A percentile compares a stretch with the other conserved stretches of the same genome.
phyloP scores from a whole-genome alignment of 1,140 invertebrate genomes.

The Idris sp. region DNA sequence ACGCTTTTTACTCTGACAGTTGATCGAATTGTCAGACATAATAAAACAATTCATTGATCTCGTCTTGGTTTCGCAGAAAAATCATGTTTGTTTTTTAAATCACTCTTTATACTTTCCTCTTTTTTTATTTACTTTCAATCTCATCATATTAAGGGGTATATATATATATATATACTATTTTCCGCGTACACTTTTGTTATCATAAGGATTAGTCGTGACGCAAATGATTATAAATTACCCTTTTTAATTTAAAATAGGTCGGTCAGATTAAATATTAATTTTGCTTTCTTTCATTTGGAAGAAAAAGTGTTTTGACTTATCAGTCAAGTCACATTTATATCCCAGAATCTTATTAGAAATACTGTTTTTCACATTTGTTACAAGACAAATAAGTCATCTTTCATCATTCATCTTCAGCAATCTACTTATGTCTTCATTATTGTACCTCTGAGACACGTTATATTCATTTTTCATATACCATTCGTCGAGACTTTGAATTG shows the following conservation, averaged over 20 bases:
- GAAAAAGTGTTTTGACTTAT: constrained; percentile 8
- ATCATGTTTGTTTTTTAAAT: constrained; percentile 26
- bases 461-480: constrained; percentile 19
- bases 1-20: constrained; percentile 32
- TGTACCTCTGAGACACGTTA: constrained; percentile 24
- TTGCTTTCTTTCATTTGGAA: no score
- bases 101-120: constrained; percentile 10
- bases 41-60: constrained; percentile 49
- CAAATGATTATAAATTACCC: no score
- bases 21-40: constrained; percentile 40
- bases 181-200: background rate
- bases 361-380: constrained; percentile 16
- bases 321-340: constrained; percentile 16
- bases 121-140: background rate
- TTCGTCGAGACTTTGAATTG: constrained; percentile 16
- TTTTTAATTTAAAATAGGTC: no score
- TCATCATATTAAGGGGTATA: background rate
- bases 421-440: constrained; percentile 45
- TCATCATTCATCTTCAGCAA: constrained; percentile 49
- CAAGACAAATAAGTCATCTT: constrained; percentile 39
- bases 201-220: background rate
- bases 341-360: constrained; percentile 13
- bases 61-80: constrained; percentile 5
- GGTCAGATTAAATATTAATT: no score
- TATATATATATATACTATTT: no score